Conservation (phyloP, 2,888 invertebrate genomes). For the Dimorphilus gyrociliatus region DNA sequence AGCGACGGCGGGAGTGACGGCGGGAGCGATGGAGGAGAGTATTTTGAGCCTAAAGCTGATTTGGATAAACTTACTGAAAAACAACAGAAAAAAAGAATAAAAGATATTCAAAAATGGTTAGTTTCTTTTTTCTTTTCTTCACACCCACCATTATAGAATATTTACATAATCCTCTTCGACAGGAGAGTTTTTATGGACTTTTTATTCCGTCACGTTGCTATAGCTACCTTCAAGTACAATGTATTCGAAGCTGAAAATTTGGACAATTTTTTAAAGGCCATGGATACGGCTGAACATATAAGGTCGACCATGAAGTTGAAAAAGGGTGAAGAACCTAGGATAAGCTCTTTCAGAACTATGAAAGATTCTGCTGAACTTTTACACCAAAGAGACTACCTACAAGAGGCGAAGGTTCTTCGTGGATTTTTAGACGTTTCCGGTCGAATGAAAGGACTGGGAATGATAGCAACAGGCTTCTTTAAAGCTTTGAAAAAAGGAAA, state of each 20-base stretch:
- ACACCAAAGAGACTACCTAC: conserved; percentile 3
- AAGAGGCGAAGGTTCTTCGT: conserved; percentile 7
- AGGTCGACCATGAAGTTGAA: conserved; percentile 9
- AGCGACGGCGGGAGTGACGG: conserved; percentile 2
- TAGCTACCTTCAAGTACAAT: conserved; percentile 12
- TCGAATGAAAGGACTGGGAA: conserved; percentile 9
- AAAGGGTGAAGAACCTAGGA: conserved; percentile 9
- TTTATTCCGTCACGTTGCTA: conserved; percentile 11
- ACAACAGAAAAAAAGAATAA: conserved; percentile 10
- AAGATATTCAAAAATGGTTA: conserved; percentile 10
- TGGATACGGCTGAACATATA: conserved; percentile 10
- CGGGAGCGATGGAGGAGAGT: conserved; percentile 5
- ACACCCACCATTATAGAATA: too few species aligned
- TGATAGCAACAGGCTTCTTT: conserved; percentile 11
- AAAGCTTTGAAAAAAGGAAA: conserved; percentile 12
- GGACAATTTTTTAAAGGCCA: conserved; percentile 7
- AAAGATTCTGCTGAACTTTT: conserved; percentile 8
- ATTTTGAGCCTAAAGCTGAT: conserved; percentile 4
- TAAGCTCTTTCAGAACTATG: conserved; percentile 9
- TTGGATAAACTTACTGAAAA: conserved; percentile 9
- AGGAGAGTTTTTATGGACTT: conserved; percentile 12
- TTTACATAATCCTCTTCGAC: too few species aligned
- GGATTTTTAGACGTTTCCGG: conserved; percentile 9
- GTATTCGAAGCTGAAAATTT: conserved; percentile 11
- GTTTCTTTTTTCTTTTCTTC: too few species aligned